Percentiles rank a stretch among this genome's conserved stretches.
These are phyloP conservation scores for Stegostoma tigrinum DNA, from an alignment of 2,113 vertebrate species.

Conservation along the genomic window DNA sequence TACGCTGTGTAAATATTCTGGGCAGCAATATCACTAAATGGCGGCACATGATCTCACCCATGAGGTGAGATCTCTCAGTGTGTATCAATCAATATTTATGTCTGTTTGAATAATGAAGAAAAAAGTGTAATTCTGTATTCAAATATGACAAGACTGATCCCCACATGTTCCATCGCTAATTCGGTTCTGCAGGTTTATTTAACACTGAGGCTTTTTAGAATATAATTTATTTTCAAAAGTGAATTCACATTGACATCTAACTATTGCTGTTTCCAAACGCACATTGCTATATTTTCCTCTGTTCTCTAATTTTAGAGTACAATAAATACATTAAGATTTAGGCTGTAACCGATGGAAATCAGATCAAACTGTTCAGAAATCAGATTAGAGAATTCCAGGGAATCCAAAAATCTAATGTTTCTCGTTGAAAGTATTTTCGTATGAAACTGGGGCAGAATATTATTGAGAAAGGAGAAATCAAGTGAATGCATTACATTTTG, in stretches of 20 bases:
- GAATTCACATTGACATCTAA: background rate
- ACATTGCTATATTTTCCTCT: background rate
- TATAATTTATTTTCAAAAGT: background rate
- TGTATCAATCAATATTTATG: background rate
- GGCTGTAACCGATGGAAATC: background rate
- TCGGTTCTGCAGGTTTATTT: background rate
- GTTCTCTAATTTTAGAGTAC: background rate
- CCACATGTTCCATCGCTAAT: background rate
- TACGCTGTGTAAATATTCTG: constrained; percentile 24
- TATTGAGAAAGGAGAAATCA: background rate
- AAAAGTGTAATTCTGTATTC: background rate
- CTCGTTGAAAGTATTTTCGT: background rate
- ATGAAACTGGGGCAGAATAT: background rate
- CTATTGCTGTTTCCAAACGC: background rate
- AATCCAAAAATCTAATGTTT: background rate
- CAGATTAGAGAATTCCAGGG: background rate
- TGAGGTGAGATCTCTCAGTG: background rate
- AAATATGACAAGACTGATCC: background rate
- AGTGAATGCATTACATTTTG: background rate
- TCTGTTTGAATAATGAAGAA: background rate
- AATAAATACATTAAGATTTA: background rate
- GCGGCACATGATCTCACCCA: background rate
- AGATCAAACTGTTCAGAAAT: background rate
- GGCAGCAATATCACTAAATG: background rate
- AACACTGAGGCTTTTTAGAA: background rate